Evolutionary conservation across 2,797 vertebrate genomes (phyloP), one percentile per base, ranked within the genome.

Genomic region (Anguilla obscura): DNA sequence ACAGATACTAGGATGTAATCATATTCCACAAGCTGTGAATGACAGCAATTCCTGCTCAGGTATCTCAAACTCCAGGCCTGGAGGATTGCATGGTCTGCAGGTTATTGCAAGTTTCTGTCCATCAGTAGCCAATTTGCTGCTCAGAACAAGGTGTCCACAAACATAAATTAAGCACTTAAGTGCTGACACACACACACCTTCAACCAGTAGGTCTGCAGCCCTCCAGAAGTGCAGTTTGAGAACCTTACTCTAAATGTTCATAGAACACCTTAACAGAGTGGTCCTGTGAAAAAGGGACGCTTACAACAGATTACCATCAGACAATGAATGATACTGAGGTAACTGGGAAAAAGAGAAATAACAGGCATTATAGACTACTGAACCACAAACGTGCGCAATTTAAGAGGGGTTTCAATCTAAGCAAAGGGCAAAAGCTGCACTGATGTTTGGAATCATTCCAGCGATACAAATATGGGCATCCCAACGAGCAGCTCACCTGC

Each of bases 401-500:
- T 24, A 18, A 82, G 24, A 9, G 1, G 79, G 40, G 18, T 6
- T 48, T 82, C 79, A n/a, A n/a, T 12, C 1, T 10, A 48, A 36
- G 74, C 40, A 24, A 48, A 8, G 1, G 45, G 40, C 16, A 24
- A 24, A 82, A n/a, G 40, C 33, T 40, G 33, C 14, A 36, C 16
- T 33, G n/a, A 76, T 76, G 2, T 16, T 14, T 36, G 71, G 27
- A n/a, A n/a, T n/a, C 9, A 69, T 69, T 69, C 5, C 9, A 80
- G 21, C 5, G 0, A 80, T 45, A 40, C 40, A 80, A 80, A 80
- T 80, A 80, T 48, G 4, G 36, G 3, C 74, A 82, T 48, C 40
- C 8, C 6, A 50, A 50, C 10, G 6, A 30, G 45, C 24, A 79
- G 36, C 85, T 87, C 88, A 97, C 97, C 95, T 97, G 96, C 1